Base-by-base conservation (phyloP, 2,113 vertebrate species). In the Rhodinocichla rosea region DNA sequence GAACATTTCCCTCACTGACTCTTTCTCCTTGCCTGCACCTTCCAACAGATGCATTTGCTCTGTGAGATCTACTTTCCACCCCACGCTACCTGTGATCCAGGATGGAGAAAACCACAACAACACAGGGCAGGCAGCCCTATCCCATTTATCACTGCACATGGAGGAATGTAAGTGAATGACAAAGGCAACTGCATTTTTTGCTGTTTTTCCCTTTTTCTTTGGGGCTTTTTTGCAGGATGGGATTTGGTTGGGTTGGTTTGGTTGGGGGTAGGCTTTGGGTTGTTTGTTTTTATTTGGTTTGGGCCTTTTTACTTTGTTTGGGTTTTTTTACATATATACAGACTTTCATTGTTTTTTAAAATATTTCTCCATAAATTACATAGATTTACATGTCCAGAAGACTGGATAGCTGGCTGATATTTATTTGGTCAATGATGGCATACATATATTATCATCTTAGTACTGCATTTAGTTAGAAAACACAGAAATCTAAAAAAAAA, bases 221-320 rank as follows among this genome's bases (percentile, higher is more conserved):
- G 0, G 7, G 4, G 0, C 0, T 26, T 28, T 69, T 65, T 39
- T n/a, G 8, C 4, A 3, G 5, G 4, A 1, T 35, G 23, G 18
- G 5, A 8, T 37, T 56, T 73, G 24, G 16, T 37, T 26, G 37
- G 27, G 8, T 42, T 47, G n/a, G 11, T 17, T 74, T 44, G 18
- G 6, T 24, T 67, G 8, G 1, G 2, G 9, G 8, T 52, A 15
- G 12, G 7, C 3, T 59, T 44, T 20, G 33, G 33, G 9, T 11
- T 35, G 16, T 32, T 77, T 56, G 16, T 5, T 26, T 37, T 17
- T 21, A 21, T 74, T 50, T 37, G 13, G 6, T 53, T 75, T 35
- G 8, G 4, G 11, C 24, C 15, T 32, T 83, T 59, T 63, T 35
- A 18, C 13, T 42, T 80, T 18, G 32, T 40, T 30, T n/a, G 12